phyloP scores from a whole-genome alignment of 2,888 invertebrate species.

The Nomada lathburiana region DNA sequence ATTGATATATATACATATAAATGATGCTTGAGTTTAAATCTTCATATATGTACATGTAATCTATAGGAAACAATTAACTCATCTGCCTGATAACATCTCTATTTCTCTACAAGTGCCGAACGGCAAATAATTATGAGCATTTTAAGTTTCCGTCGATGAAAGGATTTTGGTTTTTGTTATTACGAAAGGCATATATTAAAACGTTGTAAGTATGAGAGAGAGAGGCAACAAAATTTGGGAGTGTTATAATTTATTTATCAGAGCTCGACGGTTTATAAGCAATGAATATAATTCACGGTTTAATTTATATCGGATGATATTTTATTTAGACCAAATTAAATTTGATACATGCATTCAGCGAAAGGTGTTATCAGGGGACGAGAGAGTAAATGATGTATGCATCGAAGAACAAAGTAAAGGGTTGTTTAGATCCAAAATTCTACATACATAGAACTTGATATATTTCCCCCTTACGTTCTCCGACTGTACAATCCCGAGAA shows the following conservation, averaged over 20 bases:
- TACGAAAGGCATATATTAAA: conserved; percentile 5
- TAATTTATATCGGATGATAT: conserved; percentile 50
- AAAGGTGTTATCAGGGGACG: conserved; percentile 70
- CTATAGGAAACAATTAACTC: conserved; percentile 61
- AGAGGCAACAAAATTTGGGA: conserved; percentile 42
- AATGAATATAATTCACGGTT: conserved; percentile 49
- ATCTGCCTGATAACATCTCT: conserved; percentile 70
- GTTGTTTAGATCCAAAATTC: conserved; percentile 65
- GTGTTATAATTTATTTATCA: conserved; percentile 30
- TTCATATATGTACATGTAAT: conserved; percentile 64
- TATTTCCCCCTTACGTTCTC: conserved; percentile 56
- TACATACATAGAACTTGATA: conserved; percentile 64
- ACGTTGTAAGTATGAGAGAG: conserved; percentile 8
- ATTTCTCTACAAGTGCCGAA: conserved; percentile 13
- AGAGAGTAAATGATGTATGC: conserved; percentile 57
- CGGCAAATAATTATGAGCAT: conserved; percentile 20
- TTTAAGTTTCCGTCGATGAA: background rate
- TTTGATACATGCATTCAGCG: conserved; percentile 60
- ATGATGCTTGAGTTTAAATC: conserved; percentile 61
- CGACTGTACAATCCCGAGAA: conserved; percentile 63
- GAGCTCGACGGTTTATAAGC: conserved; percentile 28
- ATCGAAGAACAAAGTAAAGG: conserved; percentile 67
- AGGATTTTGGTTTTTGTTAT: conserved; percentile 8
- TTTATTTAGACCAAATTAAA: conserved; percentile 62
- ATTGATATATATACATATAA: conserved; percentile 47